phyloP scores from a whole-genome alignment of 2,888 invertebrate genomes.

The Metallyticus violacea region DNA sequence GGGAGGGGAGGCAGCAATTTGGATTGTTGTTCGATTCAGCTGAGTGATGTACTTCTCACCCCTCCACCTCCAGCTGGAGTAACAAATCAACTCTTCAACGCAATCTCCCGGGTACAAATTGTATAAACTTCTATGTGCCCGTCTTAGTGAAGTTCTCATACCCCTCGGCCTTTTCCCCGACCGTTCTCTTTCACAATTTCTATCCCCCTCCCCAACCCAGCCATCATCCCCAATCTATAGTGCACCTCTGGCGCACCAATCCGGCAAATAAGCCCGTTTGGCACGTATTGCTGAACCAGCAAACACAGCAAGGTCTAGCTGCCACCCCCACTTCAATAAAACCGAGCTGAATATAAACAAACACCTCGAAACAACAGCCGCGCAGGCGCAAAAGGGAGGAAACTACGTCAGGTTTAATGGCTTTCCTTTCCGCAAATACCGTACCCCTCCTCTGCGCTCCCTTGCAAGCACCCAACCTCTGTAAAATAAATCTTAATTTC shows the following conservation, averaged over 20 bases:
- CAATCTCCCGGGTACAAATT: conserved; percentile 11
- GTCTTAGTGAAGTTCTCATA: neutral
- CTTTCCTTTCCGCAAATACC: neutral
- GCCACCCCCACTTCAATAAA: neutral
- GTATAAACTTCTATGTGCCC: neutral
- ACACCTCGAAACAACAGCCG: conserved; percentile 1
- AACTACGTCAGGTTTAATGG: neutral
- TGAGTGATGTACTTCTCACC: conserved; percentile 17
- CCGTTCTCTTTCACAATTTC: too few species aligned
- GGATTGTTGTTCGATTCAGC: conserved; percentile 28
- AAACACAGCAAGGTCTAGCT: conserved; percentile 6
- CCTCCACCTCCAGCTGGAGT: neutral
- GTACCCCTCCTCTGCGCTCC: neutral
- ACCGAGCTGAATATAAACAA: conserved; percentile 1
- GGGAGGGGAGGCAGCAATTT: conserved; percentile 12
- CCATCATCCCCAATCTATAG: neutral
- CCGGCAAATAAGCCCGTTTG: conserved; percentile 19
- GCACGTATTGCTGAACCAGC: conserved; percentile 19
- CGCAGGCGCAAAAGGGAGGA: neutral
- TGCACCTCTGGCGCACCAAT: neutral
- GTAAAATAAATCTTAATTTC: conserved; percentile 31
- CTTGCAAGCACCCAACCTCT: neutral
- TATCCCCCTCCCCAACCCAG: neutral
- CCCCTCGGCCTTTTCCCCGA: neutral
- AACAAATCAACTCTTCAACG: conserved; percentile 18